Base-by-base conservation (phyloP, 2,888 invertebrate species). In the Euplexia lucipara region DNA sequence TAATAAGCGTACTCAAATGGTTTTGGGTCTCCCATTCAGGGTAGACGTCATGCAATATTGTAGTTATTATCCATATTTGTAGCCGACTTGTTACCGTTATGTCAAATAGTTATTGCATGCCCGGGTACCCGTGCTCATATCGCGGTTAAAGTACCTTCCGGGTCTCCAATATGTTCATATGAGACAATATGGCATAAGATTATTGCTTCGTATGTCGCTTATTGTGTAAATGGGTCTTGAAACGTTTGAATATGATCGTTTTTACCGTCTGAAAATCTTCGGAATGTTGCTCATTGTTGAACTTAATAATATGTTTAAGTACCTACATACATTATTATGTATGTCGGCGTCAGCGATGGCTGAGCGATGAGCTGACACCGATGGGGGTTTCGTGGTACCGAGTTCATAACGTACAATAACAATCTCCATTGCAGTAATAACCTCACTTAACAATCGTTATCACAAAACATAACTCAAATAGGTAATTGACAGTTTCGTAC, bases 51-150 rank as follows among this genome's bases (percentile, higher is more conserved):
- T 62, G 47, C 54, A 73, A 75, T 63, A 75, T 75, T 70, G 70
- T 62, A 62, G 62, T 63, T 75, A 70, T 44, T 54, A 47, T 42
- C 62, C 58, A 62, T 70, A 62, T 70, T 58, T 75, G 73, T 73
- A 75, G 63, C 20, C 32, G 16, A 52, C 48, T 70, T 45, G 61
- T 22, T 44, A 30, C 39, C 51, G 18, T 70, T 63, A 63, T 56
- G 42, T 63, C 62, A 70, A 59, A 72, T 70, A 68, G 70, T 73
- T 75, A 73, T 75, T 73, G 70, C 73, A 75, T 75, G 70, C 70
- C 39, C 37, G 45, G 30, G 70, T 54, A 42, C 41, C 22, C 62
- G 42, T 35, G 75, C 51, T 75, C 60, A 70, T 63, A 75, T 63
- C 45, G 70, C 34, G 58, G 73, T 75, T 39, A 39, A 48, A 53